Evolutionary conservation across 2,113 vertebrate species (phyloP).

Genomic region (Trogon melanurus): DNA sequence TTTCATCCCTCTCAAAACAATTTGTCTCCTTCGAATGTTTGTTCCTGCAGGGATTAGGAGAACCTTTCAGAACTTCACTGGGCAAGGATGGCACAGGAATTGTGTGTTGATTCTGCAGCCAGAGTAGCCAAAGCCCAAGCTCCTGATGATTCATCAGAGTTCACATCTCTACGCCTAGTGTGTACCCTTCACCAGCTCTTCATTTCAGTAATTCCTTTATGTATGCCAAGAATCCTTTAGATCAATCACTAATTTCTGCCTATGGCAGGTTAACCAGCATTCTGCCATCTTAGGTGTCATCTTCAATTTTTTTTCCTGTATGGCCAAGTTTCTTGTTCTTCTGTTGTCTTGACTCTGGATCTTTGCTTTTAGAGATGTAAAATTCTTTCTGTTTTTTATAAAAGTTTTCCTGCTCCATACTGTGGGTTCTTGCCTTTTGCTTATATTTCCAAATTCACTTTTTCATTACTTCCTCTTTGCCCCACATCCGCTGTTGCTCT

Average conservation of each 20-base stretch:
- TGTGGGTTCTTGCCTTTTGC: not conserved
- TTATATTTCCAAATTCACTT: not conserved
- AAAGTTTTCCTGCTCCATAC: not conserved
- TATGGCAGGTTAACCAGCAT: not conserved
- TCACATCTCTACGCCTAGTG: not conserved
- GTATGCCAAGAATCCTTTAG: not conserved
- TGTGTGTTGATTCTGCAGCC: not conserved
- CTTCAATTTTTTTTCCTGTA: not conserved
- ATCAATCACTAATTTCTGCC: not conserved
- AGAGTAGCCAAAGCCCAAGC: not conserved
- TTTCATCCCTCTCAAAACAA: not conserved
- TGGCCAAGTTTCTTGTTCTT: not conserved
- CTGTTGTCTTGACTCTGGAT: not conserved
- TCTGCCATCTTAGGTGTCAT: not conserved
- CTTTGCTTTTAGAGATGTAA: not conserved
- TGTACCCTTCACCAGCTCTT: fast-evolving
- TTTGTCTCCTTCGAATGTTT: not conserved
- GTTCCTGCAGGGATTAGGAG: not conserved
- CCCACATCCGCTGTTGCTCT: not conserved
- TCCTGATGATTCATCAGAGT: not conserved
- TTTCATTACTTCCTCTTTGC: slow-evolving; percentile 27
- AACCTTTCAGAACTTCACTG: not conserved
- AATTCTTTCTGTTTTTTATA: not conserved
- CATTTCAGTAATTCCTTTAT: not conserved
- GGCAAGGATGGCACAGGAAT: not conserved